phyloP scores from a whole-genome alignment of 2,797 vertebrate genomes.

The Synaphobranchus kaupii region DNA sequence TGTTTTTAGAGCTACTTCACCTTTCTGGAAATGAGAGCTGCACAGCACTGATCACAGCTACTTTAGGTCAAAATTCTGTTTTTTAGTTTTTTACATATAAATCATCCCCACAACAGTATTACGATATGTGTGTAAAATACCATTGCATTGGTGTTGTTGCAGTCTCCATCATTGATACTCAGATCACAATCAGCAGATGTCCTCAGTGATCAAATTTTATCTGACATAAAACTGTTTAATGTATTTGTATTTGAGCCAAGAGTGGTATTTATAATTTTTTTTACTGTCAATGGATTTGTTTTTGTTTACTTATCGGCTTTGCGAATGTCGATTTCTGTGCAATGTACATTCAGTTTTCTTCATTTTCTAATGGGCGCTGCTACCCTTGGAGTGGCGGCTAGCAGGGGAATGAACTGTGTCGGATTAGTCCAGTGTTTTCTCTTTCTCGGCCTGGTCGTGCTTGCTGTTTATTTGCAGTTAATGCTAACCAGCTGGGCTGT shows the following conservation, averaged over 20 bases:
- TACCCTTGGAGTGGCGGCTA: neutral
- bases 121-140: neutral
- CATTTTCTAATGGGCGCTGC: neutral
- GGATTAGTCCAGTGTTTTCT: neutral
- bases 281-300: neutral
- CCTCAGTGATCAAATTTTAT: neutral
- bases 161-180: neutral
- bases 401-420: neutral
- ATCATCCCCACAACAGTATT: neutral
- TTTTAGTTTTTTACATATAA: neutral
- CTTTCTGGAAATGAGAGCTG: neutral
- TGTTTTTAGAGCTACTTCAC: neutral
- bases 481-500: neutral
- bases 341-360: neutral
- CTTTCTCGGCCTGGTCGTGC: neutral
- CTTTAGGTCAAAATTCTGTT: neutral
- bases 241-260: neutral
- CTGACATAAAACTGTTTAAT: neutral
- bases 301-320: neutral
- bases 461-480: neutral
- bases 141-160: neutral
- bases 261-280: neutral
- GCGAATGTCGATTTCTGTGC: neutral
- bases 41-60: neutral
- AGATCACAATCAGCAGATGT: neutral